phyloP scores from a whole-genome alignment of 2,113 vertebrate genomes.

The Phrynosoma blainvillii region DNA sequence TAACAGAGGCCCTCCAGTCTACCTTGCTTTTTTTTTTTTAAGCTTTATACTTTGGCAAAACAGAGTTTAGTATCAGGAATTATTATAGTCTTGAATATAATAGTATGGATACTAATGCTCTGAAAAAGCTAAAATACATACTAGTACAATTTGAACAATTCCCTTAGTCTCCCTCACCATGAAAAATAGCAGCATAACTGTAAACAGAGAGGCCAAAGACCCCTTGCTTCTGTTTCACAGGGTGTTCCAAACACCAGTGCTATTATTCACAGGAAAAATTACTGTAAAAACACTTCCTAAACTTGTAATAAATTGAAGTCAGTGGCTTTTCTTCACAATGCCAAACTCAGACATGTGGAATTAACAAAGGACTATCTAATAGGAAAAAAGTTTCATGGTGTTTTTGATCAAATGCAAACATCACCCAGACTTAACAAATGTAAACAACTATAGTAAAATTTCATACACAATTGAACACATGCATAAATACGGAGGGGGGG shows the following conservation, averaged over 20 bases:
- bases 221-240: slow-evolving; percentile 53
- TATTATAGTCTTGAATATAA: neutral
- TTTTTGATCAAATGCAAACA: neutral
- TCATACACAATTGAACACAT: neutral
- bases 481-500: neutral
- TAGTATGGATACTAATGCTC: slow-evolving; percentile 59
- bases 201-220: slow-evolving; percentile 65
- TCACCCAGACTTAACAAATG: neutral
- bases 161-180: slow-evolving; percentile 29
- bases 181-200: slow-evolving; percentile 60
- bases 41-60: slow-evolving; percentile 52
- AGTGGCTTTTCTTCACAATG: neutral
- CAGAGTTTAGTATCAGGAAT: slow-evolving; percentile 9
- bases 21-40: slow-evolving; percentile 1
- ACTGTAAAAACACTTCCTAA: slow-evolving; percentile 45
- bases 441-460: neutral
- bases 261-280: slow-evolving; percentile 58
- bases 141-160: slow-evolving; percentile 51
- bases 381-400: neutral
- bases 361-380: neutral
- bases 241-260: slow-evolving; percentile 28
- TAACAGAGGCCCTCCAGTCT: neutral
- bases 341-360: neutral
- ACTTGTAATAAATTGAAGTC: slow-evolving; percentile 27
- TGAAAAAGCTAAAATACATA: slow-evolving; percentile 30